Percentiles rank a stretch among this genome's conserved stretches.
phyloP scores from a whole-genome alignment of 1,140 invertebrate genomes.

The Procambarus virginalis region DNA sequence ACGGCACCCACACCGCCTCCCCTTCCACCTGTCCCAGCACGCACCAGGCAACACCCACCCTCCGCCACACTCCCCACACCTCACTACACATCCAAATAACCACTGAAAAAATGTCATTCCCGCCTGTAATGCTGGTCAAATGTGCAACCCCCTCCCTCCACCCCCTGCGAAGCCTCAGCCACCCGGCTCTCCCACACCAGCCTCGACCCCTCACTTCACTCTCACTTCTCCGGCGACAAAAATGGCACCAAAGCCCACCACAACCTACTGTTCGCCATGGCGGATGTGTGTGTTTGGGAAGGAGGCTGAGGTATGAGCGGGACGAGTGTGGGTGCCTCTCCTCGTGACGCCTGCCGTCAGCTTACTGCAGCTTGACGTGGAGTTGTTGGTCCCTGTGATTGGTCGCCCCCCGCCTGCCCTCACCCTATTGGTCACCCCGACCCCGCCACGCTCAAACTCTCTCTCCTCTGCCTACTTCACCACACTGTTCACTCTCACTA shows the following conservation, averaged over 20 bases:
- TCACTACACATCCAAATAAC: too few relatives aligned
- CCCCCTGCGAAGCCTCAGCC: too few relatives aligned
- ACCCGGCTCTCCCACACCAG: too few relatives aligned
- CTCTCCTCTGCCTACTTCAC: too few relatives aligned
- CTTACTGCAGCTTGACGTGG: neutral
- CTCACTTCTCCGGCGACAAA: too few relatives aligned
- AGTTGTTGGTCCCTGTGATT: neutral
- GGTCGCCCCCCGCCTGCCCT: neutral
- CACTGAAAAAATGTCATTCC: too few relatives aligned
- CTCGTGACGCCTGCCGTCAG: neutral
- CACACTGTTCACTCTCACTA: too few relatives aligned
- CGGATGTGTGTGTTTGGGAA: neutral
- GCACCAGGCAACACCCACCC: neutral
- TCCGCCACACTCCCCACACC: too few relatives aligned
- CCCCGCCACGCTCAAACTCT: conserved; percentile 13
- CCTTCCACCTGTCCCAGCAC: neutral
- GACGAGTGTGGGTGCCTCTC: neutral
- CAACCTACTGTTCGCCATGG: conserved; percentile 46
- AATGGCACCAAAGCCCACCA: neutral
- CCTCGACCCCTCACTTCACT: too few relatives aligned
- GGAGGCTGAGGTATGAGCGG: neutral
- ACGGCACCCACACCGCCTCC: neutral
- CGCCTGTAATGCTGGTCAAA: too few relatives aligned
- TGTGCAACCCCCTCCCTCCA: too few relatives aligned
- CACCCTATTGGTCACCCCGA: neutral